Percentiles rank a stretch among this genome's conserved stretches.
Conservation (phyloP, 2,888 invertebrate genomes). For the Drosophila nr. perissopoda region DNA sequence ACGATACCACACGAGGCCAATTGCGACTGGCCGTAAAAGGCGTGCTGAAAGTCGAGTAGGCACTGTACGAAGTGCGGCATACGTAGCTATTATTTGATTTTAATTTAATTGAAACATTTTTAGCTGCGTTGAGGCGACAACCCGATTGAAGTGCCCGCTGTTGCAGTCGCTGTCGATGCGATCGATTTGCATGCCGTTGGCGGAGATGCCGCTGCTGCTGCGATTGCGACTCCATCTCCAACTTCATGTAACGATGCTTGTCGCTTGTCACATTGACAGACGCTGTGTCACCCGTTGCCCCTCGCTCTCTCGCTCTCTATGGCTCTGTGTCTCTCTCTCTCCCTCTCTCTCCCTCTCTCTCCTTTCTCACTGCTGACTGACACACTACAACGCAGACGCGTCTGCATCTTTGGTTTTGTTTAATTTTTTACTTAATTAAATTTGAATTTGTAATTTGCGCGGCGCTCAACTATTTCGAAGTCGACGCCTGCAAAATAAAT, state of each 20-base stretch:
- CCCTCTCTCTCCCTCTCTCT: not conserved
- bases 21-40: conserved; percentile 65
- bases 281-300: conserved; percentile 19
- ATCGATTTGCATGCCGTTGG: conserved; percentile 73
- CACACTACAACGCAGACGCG: conserved; percentile 74
- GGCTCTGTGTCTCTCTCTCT: not conserved
- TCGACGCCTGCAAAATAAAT: conserved; percentile 66
- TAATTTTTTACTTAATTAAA: conserved; percentile 80
- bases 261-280: conserved; percentile 80
- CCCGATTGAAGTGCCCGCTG: conserved; percentile 72
- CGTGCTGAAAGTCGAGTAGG: conserved; percentile 65
- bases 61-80: conserved; percentile 23
- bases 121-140: conserved; percentile 66
- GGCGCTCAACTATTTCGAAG: conserved; percentile 66
- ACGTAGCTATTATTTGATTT: conserved; percentile 57
- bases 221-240: conserved; percentile 31
- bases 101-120: conserved; percentile 79
- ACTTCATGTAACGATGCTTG: conserved; percentile 75
- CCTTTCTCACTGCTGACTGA: conserved; percentile 51
- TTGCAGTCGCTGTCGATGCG: conserved; percentile 54
- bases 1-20: conserved; percentile 33
- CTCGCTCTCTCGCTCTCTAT: not conserved
- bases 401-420: conserved; percentile 73
- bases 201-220: conserved; percentile 21
- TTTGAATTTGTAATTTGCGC: conserved; percentile 79